phyloP scores from a whole-genome alignment of 2,888 invertebrate species.

The Cataglyphis cursor region DNA sequence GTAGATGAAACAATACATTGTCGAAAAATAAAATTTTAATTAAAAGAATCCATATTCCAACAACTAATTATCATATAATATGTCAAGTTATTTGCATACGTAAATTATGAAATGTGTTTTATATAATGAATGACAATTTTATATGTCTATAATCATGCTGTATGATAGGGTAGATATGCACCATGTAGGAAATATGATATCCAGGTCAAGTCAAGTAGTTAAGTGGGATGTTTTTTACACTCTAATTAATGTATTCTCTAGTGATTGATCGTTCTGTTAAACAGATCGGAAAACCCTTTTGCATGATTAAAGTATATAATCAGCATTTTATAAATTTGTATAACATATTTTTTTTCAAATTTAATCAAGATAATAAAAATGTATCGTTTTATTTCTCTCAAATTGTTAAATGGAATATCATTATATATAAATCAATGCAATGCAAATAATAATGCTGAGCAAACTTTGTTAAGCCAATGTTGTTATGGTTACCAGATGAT shows the following conservation, averaged over 20 bases:
- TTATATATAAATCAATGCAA: slow-evolving; percentile 56
- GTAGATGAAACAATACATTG: slow-evolving; percentile 1
- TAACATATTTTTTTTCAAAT: slow-evolving; percentile 18
- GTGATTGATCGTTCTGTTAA: slow-evolving; percentile 48
- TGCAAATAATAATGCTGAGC: slow-evolving; percentile 59
- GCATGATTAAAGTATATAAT: slow-evolving; percentile 41
- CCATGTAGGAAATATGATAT: slow-evolving; percentile 59
- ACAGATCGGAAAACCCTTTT: slow-evolving; percentile 48
- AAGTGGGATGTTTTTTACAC: slow-evolving; percentile 54
- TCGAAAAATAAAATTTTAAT: slow-evolving; percentile 14
- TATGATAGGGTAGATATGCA: slow-evolving; percentile 47
- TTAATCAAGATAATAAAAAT: slow-evolving; percentile 11
- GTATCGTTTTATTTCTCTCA: background rate
- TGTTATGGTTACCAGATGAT: slow-evolving; percentile 82
- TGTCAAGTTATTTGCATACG: background rate
- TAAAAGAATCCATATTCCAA: slow-evolving; percentile 26
- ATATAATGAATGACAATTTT: slow-evolving; percentile 5
- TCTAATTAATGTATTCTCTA: slow-evolving; percentile 46
- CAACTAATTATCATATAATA: slow-evolving; percentile 11
- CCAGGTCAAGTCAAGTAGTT: slow-evolving; percentile 61
- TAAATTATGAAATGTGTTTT: background rate
- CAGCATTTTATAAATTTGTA: slow-evolving; percentile 9
- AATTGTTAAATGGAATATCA: background rate
- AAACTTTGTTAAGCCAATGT: slow-evolving; percentile 82
- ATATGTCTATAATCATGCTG: slow-evolving; percentile 63